Percentiles rank a stretch among this genome's conserved stretches.
Evolutionary conservation across 2,888 invertebrate genomes (phyloP).

Genomic region (Phytoseiulus persimilis): DNA sequence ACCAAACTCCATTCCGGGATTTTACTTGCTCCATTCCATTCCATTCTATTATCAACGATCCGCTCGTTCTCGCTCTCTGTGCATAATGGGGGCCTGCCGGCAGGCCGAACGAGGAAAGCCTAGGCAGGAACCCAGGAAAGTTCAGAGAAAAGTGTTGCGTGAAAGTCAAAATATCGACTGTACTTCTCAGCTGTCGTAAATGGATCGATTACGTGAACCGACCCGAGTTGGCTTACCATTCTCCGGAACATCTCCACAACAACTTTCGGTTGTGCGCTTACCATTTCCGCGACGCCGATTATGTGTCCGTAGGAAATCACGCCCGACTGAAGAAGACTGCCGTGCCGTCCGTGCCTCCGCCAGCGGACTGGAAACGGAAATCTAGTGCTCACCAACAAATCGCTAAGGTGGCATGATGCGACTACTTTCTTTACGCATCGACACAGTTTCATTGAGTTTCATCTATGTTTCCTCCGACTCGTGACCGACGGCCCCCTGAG

Average conservation of each 20-base stretch:
- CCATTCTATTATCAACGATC: neutral
- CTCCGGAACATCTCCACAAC: constrained; percentile 36
- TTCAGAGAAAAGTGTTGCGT: neutral
- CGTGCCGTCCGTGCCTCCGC: constrained; percentile 34
- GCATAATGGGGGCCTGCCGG: too few species aligned
- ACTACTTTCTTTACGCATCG: neutral
- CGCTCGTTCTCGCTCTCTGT: neutral
- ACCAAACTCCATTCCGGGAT: neutral
- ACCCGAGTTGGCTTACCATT: constrained; percentile 33
- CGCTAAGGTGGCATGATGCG: neutral
- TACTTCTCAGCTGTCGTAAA: constrained; percentile 17
- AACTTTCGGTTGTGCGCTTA: constrained; percentile 30
- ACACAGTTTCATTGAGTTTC: neutral
- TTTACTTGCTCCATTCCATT: neutral
- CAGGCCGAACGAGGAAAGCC: too few species aligned
- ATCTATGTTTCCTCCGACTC: neutral
- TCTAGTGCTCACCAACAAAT: neutral
- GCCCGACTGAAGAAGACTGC: constrained; percentile 32
- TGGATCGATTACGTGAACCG: constrained; percentile 38
- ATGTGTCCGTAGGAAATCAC: constrained; percentile 33
- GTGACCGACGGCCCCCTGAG: neutral
- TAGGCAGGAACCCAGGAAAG: too few species aligned
- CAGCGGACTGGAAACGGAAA: constrained; percentile 29
- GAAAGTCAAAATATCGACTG: neutral
- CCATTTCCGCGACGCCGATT: constrained; percentile 22